Evolutionary conservation across 2,888 invertebrate genomes (phyloP).

Genomic region (Hypercompe scribonia): DNA sequence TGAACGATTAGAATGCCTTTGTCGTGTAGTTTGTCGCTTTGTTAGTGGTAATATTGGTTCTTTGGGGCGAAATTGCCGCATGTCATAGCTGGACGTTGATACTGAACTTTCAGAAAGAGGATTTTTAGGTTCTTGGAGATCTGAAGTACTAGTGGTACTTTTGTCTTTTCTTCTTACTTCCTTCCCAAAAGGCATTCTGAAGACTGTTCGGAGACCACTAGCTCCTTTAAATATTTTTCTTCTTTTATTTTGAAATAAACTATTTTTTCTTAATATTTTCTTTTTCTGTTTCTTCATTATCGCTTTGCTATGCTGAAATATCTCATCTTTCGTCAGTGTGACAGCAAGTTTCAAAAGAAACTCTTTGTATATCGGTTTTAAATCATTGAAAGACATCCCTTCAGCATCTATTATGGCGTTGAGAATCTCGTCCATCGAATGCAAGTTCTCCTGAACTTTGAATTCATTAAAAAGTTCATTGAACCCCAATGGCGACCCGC

Average conservation of each 20-base stretch:
- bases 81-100: constrained; percentile 88
- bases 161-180: constrained; percentile 72
- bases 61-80: constrained; percentile 87
- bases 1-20: constrained; percentile 76
- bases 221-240: constrained; percentile 88
- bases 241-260: constrained; percentile 85
- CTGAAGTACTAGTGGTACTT: constrained; percentile 58
- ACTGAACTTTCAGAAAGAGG: constrained; percentile 87
- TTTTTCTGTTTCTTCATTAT: constrained; percentile 95
- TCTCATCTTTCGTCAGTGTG: constrained; percentile 96
- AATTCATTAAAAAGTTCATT: constrained; percentile 95
- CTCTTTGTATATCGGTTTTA: constrained; percentile 96
- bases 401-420: constrained; percentile 96
- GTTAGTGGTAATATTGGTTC: constrained; percentile 78
- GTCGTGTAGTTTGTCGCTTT: constrained; percentile 76
- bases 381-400: constrained; percentile 97
- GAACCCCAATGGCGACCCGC: constrained; percentile 94
- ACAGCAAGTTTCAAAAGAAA: constrained; percentile 94
- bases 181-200: constrained; percentile 87
- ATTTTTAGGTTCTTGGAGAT: constrained; percentile 66
- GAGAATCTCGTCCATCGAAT: constrained; percentile 95
- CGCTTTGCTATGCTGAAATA: constrained; percentile 95
- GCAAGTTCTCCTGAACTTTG: constrained; percentile 94
- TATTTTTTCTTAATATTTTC: constrained; percentile 87
- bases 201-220: constrained; percentile 88